Conservation (phyloP, 2,797 vertebrate species). For the Petrocephalus sullivani region DNA sequence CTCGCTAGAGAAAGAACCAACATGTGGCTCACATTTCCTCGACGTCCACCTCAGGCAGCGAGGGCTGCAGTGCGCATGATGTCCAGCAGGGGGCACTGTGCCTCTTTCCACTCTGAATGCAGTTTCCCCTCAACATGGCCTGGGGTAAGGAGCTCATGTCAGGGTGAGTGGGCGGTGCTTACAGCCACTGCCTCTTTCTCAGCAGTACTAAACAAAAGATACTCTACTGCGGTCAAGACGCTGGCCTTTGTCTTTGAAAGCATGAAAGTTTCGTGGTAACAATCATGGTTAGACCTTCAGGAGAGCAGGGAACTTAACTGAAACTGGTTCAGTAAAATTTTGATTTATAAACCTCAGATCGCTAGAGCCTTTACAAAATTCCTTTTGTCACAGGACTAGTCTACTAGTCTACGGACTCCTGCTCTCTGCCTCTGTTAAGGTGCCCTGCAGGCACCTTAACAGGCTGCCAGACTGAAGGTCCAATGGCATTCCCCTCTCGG, state of each 20-base stretch:
- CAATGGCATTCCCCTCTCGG: not conserved
- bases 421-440: too few species aligned
- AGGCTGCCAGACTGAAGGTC: not conserved
- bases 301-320: not conserved
- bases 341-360: not conserved
- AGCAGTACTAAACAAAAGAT: not conserved
- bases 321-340: not conserved
- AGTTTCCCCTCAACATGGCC: not conserved
- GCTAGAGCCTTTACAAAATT: not conserved
- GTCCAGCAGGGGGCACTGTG: slow-evolving; percentile 17
- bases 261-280: not conserved
- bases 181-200: not conserved
- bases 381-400: not conserved
- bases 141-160: not conserved
- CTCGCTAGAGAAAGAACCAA: not conserved
- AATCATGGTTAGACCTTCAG: not conserved
- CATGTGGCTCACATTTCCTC: slow-evolving; percentile 19
- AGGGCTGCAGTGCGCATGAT: not conserved
- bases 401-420: too few species aligned
- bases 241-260: not conserved
- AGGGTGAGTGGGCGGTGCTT: not conserved
- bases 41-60: not conserved
- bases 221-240: not conserved
- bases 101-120: not conserved
- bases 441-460: not conserved